Percentiles rank a stretch among this genome's conserved stretches.
Conservation (phyloP, 2,113 vertebrate genomes). For the Microcebus lehilahytsara region DNA sequence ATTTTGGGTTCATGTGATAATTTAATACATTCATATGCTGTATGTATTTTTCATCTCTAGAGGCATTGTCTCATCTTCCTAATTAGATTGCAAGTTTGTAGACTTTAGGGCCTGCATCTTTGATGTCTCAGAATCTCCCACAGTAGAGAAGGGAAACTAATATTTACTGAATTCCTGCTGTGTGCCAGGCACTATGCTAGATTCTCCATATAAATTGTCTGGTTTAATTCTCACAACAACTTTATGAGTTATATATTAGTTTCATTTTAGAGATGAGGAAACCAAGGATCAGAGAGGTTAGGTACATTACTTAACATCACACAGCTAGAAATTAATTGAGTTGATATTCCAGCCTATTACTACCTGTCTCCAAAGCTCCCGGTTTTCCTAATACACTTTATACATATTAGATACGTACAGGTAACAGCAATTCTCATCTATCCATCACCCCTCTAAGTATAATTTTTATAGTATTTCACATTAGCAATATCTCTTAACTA, state of each 20-base stretch:
- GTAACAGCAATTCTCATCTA: not conserved
- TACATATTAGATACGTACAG: not conserved
- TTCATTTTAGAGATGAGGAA: constrained; percentile 14
- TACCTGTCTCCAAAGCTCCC: not conserved
- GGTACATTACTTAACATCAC: not conserved
- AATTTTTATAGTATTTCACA: not conserved
- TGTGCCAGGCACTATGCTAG: not conserved
- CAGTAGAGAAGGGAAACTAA: not conserved
- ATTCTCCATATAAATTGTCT: constrained; percentile 1
- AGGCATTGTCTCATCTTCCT: constrained; percentile 10
- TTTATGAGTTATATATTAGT: constrained; percentile 6
- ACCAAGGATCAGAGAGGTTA: not conserved
- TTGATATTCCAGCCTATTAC: not conserved
- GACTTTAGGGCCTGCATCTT: not conserved
- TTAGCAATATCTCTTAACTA: not conserved
- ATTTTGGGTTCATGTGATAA: not conserved
- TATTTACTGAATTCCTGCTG: not conserved
- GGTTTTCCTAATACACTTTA: not conserved
- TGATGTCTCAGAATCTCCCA: not conserved
- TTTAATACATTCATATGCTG: not conserved
- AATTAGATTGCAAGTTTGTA: not conserved
- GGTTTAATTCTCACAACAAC: constrained; percentile 8
- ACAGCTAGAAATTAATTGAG: not conserved
- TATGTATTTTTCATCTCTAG: not conserved
- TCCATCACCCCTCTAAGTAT: not conserved